Conservation (phyloP, 2,797 vertebrate genomes). For the Microtus californicus region DNA sequence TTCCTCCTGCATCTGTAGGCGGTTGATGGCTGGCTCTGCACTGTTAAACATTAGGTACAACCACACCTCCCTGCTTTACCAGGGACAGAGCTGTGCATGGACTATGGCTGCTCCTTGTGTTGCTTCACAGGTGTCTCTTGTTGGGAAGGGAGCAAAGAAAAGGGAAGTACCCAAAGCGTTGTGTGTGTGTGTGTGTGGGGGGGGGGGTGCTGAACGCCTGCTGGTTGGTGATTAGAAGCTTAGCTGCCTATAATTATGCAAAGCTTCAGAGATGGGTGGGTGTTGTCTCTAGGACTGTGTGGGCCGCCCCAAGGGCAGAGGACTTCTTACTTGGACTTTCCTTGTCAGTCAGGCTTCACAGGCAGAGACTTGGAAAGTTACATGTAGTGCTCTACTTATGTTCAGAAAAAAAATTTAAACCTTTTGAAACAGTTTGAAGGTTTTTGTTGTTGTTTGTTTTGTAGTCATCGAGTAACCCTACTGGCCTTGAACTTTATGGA, state of each 20-base stretch:
- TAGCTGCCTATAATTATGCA: neutral
- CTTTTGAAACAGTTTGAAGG: neutral
- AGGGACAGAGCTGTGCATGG: rapidly evolving
- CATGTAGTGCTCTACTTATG: neutral
- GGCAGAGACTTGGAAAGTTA: neutral
- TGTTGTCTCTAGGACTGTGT: neutral
- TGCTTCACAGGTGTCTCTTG: neutral
- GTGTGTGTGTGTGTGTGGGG: too few species aligned
- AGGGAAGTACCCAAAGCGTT: neutral
- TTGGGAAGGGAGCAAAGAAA: neutral
- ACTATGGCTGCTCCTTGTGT: neutral
- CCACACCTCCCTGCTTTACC: neutral
- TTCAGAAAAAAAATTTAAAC: neutral
- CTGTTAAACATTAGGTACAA: neutral
- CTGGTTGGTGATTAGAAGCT: neutral
- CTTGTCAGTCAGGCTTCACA: neutral
- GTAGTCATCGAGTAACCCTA: neutral
- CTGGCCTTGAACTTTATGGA: neutral
- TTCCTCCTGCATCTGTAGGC: neutral
- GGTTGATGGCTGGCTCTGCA: neutral
- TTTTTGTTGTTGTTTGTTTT: neutral
- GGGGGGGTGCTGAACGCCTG: neutral
- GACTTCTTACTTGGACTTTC: neutral
- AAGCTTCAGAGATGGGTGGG: neutral
- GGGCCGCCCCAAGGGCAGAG: neutral